Base-by-base conservation (phyloP, 64 coral and sea anemone genomes). In the Actinia equina region DNA sequence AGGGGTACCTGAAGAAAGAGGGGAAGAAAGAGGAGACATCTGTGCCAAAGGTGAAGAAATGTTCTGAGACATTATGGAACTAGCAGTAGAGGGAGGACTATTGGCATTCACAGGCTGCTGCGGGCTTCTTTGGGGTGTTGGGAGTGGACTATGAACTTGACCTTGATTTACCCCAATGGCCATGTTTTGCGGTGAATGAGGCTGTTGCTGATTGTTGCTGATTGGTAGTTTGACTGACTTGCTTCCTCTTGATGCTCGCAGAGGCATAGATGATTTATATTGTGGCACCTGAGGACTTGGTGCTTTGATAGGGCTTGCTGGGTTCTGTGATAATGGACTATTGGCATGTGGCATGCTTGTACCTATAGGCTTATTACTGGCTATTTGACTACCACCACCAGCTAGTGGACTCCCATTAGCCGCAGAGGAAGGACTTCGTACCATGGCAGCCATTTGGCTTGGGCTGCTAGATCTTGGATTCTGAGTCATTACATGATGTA, bases 231-330 rank as follows among this genome's bases (percentile, higher is more conserved):
- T 81, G 5, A 81, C 45, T 9, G 78, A 19, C 19, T 81, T 81
- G 78, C 6, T 81, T 49, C 49, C 49, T 81, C 78, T 17, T 22
- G 43, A 13, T 52, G 43, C 22, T 81, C 78, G 44, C 22, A 81
- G 45, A 9, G 78, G 78, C 20, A 81, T 19, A 74, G 69, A 74
- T 81, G 78, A 12, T 23, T 81, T 81, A 17, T 81, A 81, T 17
- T 81, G 78, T 14, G 42, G 44, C 43, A 81, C 52, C 30, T 91
- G 85, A 26, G 90, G 90, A 86, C 90, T 91, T 20, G 90, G 90
- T 91, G 90, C 86, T 43, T 79, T 83, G 44, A 84, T 84, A 5
- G 91, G 91, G 45, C 91, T 92, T 27, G 83, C 64, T 41, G 91
- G 91, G 59, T 84, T 84, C 83, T 92, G 91, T 56, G 82, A 83